Evolutionary conservation across 2,888 invertebrate genomes (phyloP), one percentile per base, ranked within the genome.

Genomic region (Mythimna lalbum): DNA sequence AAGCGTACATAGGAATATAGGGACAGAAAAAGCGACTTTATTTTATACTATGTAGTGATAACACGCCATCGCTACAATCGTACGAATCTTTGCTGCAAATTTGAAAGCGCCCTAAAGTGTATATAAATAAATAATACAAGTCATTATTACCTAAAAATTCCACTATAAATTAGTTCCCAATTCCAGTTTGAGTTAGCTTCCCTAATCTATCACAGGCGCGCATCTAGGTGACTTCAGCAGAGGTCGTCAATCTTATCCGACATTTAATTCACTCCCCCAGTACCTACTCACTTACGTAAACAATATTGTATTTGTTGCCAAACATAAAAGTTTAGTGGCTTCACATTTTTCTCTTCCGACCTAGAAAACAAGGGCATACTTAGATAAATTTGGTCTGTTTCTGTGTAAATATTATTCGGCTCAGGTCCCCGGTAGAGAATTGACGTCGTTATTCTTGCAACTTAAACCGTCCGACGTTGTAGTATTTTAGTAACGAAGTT

Each of bases 171-270:
- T 23, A 72, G 50, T 64, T 47, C 60, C 57, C 47, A 33, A 23
- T 33, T 21, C n/a, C 17, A 63, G 19, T 56, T 23, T n/a, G 21
- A 75, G 23, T 53, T 53, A 63, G 39, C 52, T 21, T 21, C 36
- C 52, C 53, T 39, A 73, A 82, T 78, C 70, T 73, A 78, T 86
- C 86, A 81, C 80, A 17, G 61, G 23, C 17, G 36, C 31, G 65
- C 64, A 65, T 67, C 53, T 78, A 84, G 80, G 84, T 87, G 78
- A 83, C 77, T 82, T 84, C 77, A 73, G 70, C 81, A 73, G 66
- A 31, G 77, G 65, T 88, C 88, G 82, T 89, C 87, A 89, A 89
- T 89, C 88, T 88, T 87, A 69, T 78, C 67, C 70, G 89, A 88
- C 88, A 73, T 87, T 88, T 89, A 87, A 89, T 89, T 88, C 81